Evolutionary conservation across 1,140 invertebrate genomes (phyloP).

Genomic region (Dinothrombium tinctorium): DNA sequence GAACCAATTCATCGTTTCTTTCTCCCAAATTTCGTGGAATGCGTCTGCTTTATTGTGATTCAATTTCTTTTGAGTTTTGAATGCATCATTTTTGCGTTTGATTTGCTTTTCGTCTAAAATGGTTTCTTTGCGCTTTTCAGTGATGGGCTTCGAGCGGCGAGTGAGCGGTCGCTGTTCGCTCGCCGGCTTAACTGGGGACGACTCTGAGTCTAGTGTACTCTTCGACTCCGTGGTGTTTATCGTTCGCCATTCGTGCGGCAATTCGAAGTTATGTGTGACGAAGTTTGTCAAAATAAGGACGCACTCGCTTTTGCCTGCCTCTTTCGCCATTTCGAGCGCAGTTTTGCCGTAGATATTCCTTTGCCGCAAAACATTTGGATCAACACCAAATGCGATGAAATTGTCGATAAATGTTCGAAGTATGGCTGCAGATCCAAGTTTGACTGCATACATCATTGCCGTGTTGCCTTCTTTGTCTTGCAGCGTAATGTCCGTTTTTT

Average conservation of each 20-base stretch:
- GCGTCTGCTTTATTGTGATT: too few species aligned
- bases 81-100: too few species aligned
- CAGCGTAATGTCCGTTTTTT: conserved; percentile 12
- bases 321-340: background rate
- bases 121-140: too few species aligned
- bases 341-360: background rate
- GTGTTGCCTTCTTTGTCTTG: conserved; percentile 18
- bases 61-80: too few species aligned
- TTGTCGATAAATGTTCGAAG: conserved; percentile 9
- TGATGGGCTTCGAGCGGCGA: too few species aligned
- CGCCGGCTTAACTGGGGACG: too few species aligned
- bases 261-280: too few species aligned
- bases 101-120: too few species aligned
- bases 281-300: background rate
- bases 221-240: too few species aligned
- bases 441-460: conserved; percentile 14
- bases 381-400: background rate
- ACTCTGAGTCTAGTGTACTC: too few species aligned
- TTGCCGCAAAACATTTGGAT: background rate
- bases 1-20: conserved; percentile 3
- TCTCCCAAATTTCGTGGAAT: conserved; percentile 1
- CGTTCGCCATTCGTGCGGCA: too few species aligned
- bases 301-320: background rate
- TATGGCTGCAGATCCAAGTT: conserved; percentile 10
- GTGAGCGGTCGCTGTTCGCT: too few species aligned